These are phyloP conservation scores for Merops nubicus DNA, from an alignment of 2,113 vertebrate genomes.

Conservation along the genomic window DNA sequence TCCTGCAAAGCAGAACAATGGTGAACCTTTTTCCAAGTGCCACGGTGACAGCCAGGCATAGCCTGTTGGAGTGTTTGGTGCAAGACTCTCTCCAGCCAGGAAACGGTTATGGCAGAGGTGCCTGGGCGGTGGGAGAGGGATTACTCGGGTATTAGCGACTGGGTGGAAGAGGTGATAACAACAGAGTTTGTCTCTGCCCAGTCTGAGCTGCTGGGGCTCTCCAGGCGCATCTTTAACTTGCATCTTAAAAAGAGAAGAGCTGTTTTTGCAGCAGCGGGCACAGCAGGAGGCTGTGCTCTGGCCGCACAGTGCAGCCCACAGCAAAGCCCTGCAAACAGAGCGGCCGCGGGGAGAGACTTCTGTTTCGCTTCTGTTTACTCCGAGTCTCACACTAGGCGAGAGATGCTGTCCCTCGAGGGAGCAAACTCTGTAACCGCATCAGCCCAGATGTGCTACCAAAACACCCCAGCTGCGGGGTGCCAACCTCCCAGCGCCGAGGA, in stretches of 20 bases:
- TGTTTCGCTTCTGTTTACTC: background rate
- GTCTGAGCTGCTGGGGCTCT: background rate
- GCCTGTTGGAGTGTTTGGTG: fast-evolving
- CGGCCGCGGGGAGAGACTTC: fast-evolving
- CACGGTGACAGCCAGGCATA: fast-evolving
- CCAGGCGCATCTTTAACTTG: background rate
- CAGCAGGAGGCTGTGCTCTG: background rate
- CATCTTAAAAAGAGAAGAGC: background rate
- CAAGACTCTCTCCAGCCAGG: fast-evolving
- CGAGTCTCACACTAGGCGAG: background rate
- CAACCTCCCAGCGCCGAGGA: fast-evolving
- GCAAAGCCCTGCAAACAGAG: background rate
- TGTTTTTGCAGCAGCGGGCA: background rate
- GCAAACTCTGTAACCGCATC: fast-evolving
- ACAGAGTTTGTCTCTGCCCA: background rate
- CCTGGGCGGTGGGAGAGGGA: fast-evolving
- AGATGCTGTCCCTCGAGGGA: background rate
- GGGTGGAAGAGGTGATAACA: background rate
- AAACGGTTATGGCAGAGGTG: background rate
- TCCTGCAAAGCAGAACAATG: background rate
- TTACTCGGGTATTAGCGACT: background rate
- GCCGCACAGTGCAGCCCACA: background rate
- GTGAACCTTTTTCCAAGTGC: fast-evolving
- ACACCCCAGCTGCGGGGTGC: background rate
- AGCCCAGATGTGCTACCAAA: background rate